Percentiles rank a stretch among this genome's conserved stretches.
Conservation (phyloP, 2,797 vertebrate genomes). For the Vespertilio murinus region DNA sequence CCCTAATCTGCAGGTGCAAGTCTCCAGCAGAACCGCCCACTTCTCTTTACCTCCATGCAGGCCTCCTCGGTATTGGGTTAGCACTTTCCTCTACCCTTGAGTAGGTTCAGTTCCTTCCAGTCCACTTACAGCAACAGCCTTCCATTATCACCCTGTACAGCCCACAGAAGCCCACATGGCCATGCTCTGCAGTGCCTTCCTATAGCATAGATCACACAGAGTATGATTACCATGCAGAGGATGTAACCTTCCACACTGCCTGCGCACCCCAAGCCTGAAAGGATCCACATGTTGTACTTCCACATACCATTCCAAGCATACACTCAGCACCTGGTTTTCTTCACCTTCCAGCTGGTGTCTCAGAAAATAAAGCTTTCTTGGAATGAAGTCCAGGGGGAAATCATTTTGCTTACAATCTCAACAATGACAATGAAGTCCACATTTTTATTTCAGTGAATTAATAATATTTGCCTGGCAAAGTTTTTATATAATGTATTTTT, state of each 20-base stretch:
- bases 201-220: neutral
- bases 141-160: neutral
- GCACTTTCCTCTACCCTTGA: neutral
- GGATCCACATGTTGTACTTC: neutral
- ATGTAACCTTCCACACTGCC: neutral
- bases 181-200: neutral
- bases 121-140: neutral
- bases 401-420: neutral
- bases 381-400: neutral
- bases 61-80: neutral
- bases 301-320: neutral
- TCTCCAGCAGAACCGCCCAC: neutral
- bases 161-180: neutral
- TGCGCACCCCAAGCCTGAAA: neutral
- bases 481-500: neutral
- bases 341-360: neutral
- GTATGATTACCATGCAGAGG: neutral
- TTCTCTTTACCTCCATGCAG: neutral
- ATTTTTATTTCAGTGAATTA: neutral
- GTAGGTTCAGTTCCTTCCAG: neutral
- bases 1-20: neutral
- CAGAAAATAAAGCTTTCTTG: neutral
- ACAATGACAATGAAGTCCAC: neutral
- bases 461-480: neutral
- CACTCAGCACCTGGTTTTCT: neutral